Evolutionary conservation across 2,797 vertebrate species (phyloP), one percentile per base, ranked within the genome.

Genomic region (Xenentodon cancila): DNA sequence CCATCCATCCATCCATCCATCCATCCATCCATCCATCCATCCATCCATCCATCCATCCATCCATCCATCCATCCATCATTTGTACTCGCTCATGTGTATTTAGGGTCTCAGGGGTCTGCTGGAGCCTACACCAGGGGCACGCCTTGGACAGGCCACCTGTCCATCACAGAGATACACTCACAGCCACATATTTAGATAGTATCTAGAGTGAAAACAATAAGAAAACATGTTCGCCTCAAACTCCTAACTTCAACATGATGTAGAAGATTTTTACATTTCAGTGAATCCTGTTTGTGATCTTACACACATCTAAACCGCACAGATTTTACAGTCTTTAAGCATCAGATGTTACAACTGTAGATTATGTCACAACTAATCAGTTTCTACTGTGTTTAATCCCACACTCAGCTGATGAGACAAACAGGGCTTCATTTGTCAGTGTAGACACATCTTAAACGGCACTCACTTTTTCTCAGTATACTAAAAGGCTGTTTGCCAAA

Each of bases 281-380:
- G 30, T 53, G 25, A 37, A 59, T 62, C 54, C 63, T 47, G 34
- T 73, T 49, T 67, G 43, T 61, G 52, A 67, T 53, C 21, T 44
- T 18, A 40, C 32, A 42, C 34, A 55, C 21, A 55, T 60, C 58
- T 48, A 25, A 45, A n/a, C 1, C 1, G 15, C 1, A 42, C 32
- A 62, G 44, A 68, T 59, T 71, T 50, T 65, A 61, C 46, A 40
- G 37, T 57, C 42, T 50, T 58, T 72, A 37, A 15, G 37, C 2
- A 52, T 63, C 46, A 55, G 32, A 53, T 55, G 21, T 47, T 49
- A 42, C 59, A 49, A 13, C 19, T 62, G 57, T 68, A 73, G 52
- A 70, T 77, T 64, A 68, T 52, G 57, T 72, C 62, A 62, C 37
- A 51, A 73, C n/a, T 37, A 68, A 72, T 74, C 63, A 54, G 44